Base-by-base conservation (phyloP, 2,113 vertebrate genomes). In the Seriola rivoliana region DNA sequence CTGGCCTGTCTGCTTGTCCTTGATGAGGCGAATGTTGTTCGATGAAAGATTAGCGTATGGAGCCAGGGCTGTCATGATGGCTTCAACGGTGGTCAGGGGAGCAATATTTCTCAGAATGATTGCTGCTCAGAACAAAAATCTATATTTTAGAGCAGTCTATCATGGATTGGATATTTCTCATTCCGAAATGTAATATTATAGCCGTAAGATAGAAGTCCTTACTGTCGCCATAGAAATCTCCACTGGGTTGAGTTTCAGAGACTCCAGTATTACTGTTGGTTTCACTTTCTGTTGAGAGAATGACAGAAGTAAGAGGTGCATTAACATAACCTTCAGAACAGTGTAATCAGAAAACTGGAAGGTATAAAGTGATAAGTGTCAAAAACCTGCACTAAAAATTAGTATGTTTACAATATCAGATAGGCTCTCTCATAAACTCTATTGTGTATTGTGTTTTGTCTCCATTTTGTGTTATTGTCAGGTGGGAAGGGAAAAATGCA, bases 201-300 rank as follows among this genome's bases (percentile, higher is more conserved):
- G 60, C 4, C 3, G 10, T 12, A 21, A 75, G 40, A 69, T 0
- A 25, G 1, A 78, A 19, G 19, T 44, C 89, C 97, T 97, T 97
- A 99, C 98, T 99, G 84, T 99, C 98, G 78, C 98, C 98, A 88
- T 97, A 99, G 92, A 98, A 99, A 92, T 99, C 98, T 72, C 96
- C 96, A 58, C 95, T 96, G 77, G 96, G 95, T 70, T 97, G 97
- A 3, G 95, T 92, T 82, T 99, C 98, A 67, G 97, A 90, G 86
- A 94, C 91, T 92, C 96, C 97, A 80, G 94, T 66, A 93, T 97
- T 40, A 94, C 90, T 93, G 95, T 94, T 83, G 89, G 89, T 81
- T 74, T 98, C 97, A 69, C 96, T 95, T 75, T 99, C 98, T 99
- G 91, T 91, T 85, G 79, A 82, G 64, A 91, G 19, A 95, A 84